Evolutionary conservation across 30 jellyfish, hydroid and myxozoan genomes (phyloP), one percentile per base, ranked within the genome.

Genomic region (Sanderia malayensis): DNA sequence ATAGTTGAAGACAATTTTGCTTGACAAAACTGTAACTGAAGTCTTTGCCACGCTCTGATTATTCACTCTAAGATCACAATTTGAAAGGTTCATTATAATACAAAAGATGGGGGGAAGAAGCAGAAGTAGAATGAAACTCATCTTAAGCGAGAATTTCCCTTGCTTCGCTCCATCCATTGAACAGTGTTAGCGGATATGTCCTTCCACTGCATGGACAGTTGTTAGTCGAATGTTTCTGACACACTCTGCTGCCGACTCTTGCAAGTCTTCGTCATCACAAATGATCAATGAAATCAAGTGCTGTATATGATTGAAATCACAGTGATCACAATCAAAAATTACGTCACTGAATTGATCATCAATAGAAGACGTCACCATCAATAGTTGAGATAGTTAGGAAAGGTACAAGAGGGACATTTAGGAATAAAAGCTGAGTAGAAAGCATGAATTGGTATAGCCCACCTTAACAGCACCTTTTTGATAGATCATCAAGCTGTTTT

Each of bases 381-480:
- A n/a, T 13, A 37, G 52, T 37, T 37, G 52, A 6, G 13, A 37
- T 37, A 13, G 6, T 37, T 37, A 4, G 52, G 52, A 37, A 4
- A n/a, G n/a, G n/a, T n/a, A n/a, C n/a, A n/a, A n/a, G n/a, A n/a
- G n/a, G n/a, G n/a, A n/a, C n/a, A n/a, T n/a, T n/a, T n/a, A n/a
- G n/a, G n/a, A n/a, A n/a, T n/a, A n/a, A n/a, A n/a, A n/a, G n/a
- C n/a, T n/a, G n/a, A n/a, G n/a, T n/a, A n/a, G n/a, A n/a, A n/a
- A n/a, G n/a, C n/a, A n/a, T n/a, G 13, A 37, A 37, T 4, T 13
- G 13, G 52, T 37, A 13, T 37, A 13, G 13, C 73, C 13, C 67
- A 85, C 96, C 90, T 85, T 85, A 0, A 85, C 89, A 1, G 80
- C 86, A 30, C 96, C 96, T 61, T 79, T 66, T 4, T 85, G 79